phyloP scores from a whole-genome alignment of 2,888 invertebrate species.

The Rugalucina vietnamica region DNA sequence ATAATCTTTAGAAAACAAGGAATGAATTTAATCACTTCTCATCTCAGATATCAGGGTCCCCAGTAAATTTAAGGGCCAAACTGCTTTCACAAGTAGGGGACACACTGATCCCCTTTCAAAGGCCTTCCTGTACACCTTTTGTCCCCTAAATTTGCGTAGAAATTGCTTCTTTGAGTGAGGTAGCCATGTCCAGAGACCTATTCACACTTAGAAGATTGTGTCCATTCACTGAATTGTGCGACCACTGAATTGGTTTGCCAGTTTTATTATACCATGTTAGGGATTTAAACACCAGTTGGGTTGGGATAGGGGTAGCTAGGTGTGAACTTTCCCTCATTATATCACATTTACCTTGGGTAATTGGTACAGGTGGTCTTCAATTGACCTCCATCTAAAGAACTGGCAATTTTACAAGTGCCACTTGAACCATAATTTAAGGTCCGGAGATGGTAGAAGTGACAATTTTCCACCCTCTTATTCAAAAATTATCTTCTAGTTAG shows the following conservation, averaged over 20 bases:
- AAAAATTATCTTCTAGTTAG: not conserved
- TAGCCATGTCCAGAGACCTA: not conserved
- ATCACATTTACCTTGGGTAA: not conserved
- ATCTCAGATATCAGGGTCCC: constrained; percentile 2
- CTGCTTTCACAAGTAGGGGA: constrained; percentile 8
- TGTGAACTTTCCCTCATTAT: not conserved
- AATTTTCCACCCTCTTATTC: not conserved
- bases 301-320: not conserved
- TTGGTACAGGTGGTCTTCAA: constrained; percentile 1
- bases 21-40: not conserved
- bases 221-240: not conserved
- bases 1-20: too few relatives aligned
- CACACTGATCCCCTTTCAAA: constrained; percentile 23
- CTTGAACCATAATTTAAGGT: not conserved
- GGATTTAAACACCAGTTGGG: not conserved
- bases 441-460: not conserved
- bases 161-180: not conserved
- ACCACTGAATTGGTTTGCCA: not conserved
- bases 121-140: constrained; percentile 43
- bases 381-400: not conserved
- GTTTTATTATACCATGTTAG: not conserved
- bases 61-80: not conserved
- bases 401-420: constrained; percentile 14
- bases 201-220: not conserved
- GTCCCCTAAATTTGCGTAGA: constrained; percentile 18